Percentiles rank a stretch among this genome's conserved stretches.
Evolutionary conservation across 2,113 vertebrate species (phyloP).

Genomic region (Bostrychus sinensis): DNA sequence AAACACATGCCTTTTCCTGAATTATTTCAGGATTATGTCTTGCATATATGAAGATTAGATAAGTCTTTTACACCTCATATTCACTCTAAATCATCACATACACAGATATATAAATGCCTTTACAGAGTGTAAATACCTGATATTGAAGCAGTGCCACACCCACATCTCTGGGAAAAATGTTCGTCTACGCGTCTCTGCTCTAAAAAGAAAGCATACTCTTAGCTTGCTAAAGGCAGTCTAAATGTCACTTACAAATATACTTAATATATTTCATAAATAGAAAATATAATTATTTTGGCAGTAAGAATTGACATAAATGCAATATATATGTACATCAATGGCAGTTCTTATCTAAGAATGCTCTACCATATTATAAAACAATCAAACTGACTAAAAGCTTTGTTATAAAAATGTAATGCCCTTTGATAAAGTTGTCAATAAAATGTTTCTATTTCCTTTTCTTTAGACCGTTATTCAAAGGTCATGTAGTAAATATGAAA

Average conservation of each 20-base stretch:
- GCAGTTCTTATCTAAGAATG: neutral
- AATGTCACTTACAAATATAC: no score
- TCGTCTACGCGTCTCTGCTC: slow-evolving; percentile 88
- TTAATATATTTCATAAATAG: no score
- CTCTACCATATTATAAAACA: neutral
- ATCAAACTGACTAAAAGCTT: neutral
- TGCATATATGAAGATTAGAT: no score
- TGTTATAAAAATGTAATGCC: neutral
- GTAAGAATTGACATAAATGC: no score
- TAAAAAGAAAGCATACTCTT: slow-evolving; percentile 72
- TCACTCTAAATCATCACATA: neutral
- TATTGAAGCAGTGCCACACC: slow-evolving; percentile 90
- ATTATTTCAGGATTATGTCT: no score
- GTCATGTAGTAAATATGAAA: neutral
- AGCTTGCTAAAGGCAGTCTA: no score
- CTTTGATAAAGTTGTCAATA: neutral
- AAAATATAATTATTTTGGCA: no score
- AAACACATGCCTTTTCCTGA: neutral
- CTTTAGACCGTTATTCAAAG: neutral
- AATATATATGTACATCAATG: neutral
- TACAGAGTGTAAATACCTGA: slow-evolving; percentile 83
- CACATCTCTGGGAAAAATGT: slow-evolving; percentile 94
- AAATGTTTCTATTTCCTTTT: neutral
- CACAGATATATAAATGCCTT: slow-evolving; percentile 23
- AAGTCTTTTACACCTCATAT: neutral